Conservation (phyloP, 2,797 vertebrate genomes). For the Pipistrellus nathusii region DNA sequence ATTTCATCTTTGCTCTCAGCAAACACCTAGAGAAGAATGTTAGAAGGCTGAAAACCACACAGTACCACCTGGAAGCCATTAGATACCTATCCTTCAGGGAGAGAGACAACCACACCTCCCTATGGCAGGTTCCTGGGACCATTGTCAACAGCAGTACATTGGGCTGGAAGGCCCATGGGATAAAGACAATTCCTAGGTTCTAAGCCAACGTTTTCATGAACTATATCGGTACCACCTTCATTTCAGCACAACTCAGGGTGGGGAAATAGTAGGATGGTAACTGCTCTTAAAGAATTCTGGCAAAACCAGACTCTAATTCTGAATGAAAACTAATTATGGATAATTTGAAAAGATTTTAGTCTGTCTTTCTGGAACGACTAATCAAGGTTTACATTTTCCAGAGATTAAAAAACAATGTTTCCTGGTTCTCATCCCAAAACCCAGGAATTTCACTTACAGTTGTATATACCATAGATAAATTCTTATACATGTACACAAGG, state of each 20-base stretch:
- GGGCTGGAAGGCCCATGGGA: background rate
- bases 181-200: background rate
- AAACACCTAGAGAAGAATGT: conserved; percentile 92
- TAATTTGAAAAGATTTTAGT: conserved; percentile 26
- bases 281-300: background rate
- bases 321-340: background rate
- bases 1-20: conserved; percentile 96
- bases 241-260: background rate
- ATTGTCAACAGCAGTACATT: background rate
- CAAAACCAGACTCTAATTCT: conserved; percentile 33
- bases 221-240: background rate
- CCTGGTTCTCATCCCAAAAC: background rate
- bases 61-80: background rate
- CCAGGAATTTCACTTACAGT: background rate
- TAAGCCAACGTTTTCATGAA: background rate
- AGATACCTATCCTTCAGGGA: background rate
- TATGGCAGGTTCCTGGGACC: background rate
- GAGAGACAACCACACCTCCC: background rate
- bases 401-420: background rate
- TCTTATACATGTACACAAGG: background rate
- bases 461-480: background rate
- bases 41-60: conserved; percentile 6
- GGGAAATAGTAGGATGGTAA: background rate
- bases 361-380: background rate
- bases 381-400: conserved; percentile 29